A percentile compares a stretch with the other conserved stretches of the same genome.
Conservation (phyloP, 64 coral and sea anemone genomes). For the Platygyra sinensis region DNA sequence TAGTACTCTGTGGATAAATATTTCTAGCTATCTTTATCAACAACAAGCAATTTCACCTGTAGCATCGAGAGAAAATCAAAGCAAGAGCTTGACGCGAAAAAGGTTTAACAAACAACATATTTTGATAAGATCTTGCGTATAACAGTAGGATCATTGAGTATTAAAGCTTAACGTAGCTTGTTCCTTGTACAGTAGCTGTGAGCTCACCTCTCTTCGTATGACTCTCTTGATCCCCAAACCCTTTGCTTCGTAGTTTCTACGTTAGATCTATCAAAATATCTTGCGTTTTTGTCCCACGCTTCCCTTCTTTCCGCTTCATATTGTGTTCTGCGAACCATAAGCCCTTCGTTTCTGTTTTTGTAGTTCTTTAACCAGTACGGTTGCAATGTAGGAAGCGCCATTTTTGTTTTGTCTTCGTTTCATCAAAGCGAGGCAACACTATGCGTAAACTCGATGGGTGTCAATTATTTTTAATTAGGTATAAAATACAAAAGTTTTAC, state of each 20-base stretch:
- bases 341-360: conserved; percentile 85
- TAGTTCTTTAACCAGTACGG: conserved; percentile 99
- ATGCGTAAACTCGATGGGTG: neutral
- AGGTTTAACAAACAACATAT: no score
- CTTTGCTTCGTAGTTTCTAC: conserved; percentile 95
- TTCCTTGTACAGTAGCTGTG: no score
- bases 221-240: conserved; percentile 89
- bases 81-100: no score
- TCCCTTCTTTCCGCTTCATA: conserved; percentile 95
- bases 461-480: neutral
- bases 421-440: conserved; percentile 11
- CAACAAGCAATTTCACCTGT: no score
- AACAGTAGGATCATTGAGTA: no score
- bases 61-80: no score
- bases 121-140: no score
- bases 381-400: conserved; percentile 99
- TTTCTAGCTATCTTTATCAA: no score
- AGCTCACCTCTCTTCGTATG: conserved; percentile 79
- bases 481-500: conserved; percentile 2
- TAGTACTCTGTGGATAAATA: no score
- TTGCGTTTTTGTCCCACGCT: conserved; percentile 86
- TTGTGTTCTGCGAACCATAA: conserved; percentile 91
- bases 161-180: no score
- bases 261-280: conserved; percentile 91
- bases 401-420: conserved; percentile 65